Evolutionary conservation across 2,113 vertebrate genomes (phyloP).

Genomic region (Arizona elegans): DNA sequence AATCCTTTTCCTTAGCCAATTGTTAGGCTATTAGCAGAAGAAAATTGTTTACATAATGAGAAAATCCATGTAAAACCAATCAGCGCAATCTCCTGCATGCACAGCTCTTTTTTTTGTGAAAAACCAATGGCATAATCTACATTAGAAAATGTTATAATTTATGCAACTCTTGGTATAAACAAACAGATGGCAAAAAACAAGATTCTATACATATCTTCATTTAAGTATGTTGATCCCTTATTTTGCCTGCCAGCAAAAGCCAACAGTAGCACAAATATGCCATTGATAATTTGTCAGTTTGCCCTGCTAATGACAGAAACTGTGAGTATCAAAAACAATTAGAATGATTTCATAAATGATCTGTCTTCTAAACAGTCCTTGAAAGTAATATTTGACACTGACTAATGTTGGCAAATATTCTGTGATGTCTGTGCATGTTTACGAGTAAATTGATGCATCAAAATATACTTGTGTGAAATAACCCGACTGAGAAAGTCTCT

Average conservation of each 20-base stretch:
- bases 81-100: neutral
- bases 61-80: neutral
- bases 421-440: neutral
- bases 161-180: slow-evolving; percentile 35
- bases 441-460: neutral
- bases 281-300: slow-evolving; percentile 71
- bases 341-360: slow-evolving; percentile 52
- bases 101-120: slow-evolving; percentile 10
- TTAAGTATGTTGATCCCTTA: slow-evolving; percentile 44
- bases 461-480: slow-evolving; percentile 17
- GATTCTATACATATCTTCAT: slow-evolving; percentile 34
- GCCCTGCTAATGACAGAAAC: slow-evolving; percentile 70
- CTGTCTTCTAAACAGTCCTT: slow-evolving; percentile 49
- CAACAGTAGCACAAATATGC: slow-evolving; percentile 59
- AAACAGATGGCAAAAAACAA: slow-evolving; percentile 50
- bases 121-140: slow-evolving; percentile 27
- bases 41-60: slow-evolving; percentile 6
- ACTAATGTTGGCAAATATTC: neutral
- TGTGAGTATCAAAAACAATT: slow-evolving; percentile 65
- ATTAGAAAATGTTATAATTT: slow-evolving; percentile 29
- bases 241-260: slow-evolving; percentile 49
- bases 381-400: slow-evolving; percentile 22
- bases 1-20: neutral
- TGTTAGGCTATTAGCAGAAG: neutral
- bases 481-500: neutral